Evolutionary conservation across 2,888 invertebrate genomes (phyloP), one percentile per base, ranked within the genome.

Genomic region (Hermaeophaga mercurialis): DNA sequence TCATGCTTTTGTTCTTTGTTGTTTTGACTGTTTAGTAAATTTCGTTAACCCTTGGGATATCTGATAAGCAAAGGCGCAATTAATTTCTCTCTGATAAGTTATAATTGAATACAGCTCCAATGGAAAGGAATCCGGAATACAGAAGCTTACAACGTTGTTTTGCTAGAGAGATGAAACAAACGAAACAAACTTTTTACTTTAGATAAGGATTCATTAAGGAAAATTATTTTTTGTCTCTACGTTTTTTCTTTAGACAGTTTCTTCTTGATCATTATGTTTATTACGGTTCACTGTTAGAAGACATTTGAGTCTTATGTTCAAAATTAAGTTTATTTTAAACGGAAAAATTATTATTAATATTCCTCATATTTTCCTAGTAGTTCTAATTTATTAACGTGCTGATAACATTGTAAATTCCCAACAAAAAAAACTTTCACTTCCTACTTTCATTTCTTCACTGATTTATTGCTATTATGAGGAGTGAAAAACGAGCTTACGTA

Each of bases 31-130:
- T 28, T 48, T 39, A 43, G 19, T 12, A 52, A 52, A 52, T 52
- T 44, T 43, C 52, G 18, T 19, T 31, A 33, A 34, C 43, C 43
- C 43, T 24, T 28, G 46, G 57, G 55, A 50, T 58, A 58, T 61
- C 61, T 48, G 58, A 61, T 61, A 58, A 53, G 55, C 49, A 48
- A 12, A 38, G 19, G 57, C 43, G 44, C 52, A 60, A 60, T 60
- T 60, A 60, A 60, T 57, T 60, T 50, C 18, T 36, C 44, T 38
- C 54, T 53, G 60, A 57, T 57, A 60, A 54, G 54, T 57, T 57
- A 56, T 55, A 60, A 60, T 57, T 60, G 55, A 60, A 54, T 54
- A 38, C 50, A 18, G 31, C 33, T 41, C 28, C 11, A 14, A 18
- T 43, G 45, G 15, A 34, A 47, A 53, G 28, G 53, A 47, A 41